Base-by-base conservation (phyloP, 2,797 vertebrate species). In the Rhynchonycteris naso region DNA sequence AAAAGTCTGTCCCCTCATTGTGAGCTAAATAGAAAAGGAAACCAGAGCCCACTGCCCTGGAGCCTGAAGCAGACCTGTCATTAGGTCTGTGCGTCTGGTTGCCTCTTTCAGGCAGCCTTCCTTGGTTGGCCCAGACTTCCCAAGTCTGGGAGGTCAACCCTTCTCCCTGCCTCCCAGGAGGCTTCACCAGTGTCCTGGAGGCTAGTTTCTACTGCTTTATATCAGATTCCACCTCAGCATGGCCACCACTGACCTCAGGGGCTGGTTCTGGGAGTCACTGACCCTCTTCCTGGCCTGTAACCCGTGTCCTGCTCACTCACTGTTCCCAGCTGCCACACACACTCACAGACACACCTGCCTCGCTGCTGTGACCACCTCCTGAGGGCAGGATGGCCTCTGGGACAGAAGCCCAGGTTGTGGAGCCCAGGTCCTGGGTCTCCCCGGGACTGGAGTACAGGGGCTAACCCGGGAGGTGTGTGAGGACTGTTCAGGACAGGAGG, bases 231-330 rank as follows among this genome's bases (percentile, higher is more conserved):
- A 95, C 33, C 10, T 47, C 38, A 63, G 38, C 19, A 59, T 89
- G 54, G 52, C 22, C 14, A 28, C 4, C 24, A 47, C 22, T 54
- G 96, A 97, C 28, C 59, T 96, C 22, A 35, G 52, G 56, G 63
- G 8, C 8, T 96, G 93, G 82, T 96, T 96, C 68, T 50, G 72
- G 35, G 94, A 95, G 58, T 76, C 86, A 2, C 86, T 97, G 87
- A 61, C 92, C 54, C 58, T 95, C 7, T 95, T 92, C 19, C 74
- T 95, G 19, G 71, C 96, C 54, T 4, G 50, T 95, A 30, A 61
- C 54, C 56, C 65, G 65, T 50, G 88, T 28, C 65, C 28, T 30
- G 30, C 7, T 69, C 65, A 63, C 43, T 47, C 18, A 19, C 65
- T 80, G 76, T 54, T 80, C 38, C 76, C 75, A 47, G 14, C 28